Base-by-base conservation (phyloP, 2,888 invertebrate genomes). In the Drosophila aldrichi region DNA sequence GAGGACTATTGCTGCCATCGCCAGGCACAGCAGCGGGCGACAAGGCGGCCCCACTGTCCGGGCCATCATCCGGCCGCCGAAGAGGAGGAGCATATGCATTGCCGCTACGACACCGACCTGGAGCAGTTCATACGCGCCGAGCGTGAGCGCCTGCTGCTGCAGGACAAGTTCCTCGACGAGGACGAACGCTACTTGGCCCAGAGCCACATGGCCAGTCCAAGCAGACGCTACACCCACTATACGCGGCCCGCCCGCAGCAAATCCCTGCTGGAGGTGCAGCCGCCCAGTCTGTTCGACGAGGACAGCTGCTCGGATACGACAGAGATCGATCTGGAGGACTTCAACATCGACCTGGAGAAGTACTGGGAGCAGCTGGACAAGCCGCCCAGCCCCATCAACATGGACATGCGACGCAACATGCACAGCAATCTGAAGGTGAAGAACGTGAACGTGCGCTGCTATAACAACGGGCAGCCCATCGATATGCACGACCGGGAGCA, bases 331-430 rank as follows among this genome's bases (percentile, higher is more conserved):
- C 74, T 93, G 46, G 92, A 93, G 70, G 93, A 93, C 66, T 93
- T 93, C 55, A 93, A 93, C 73, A 92, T 93, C 55, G 93, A 93
- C 68, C 83, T 93, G 72, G 93, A 92, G 60, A 93, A 93, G 76
- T 93, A 93, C 75, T 93, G 93, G 92, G 93, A 92, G 51, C 92
- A 93, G 70, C 78, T 93, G 58, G 93, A 93, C 72, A 93, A 93
- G 60, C 92, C 92, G 8, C 92, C 92, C 9, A 92, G 92, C 62
- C 93, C 93, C 68, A 90, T 92, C 34, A 92, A 93, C 71, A 76
- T 92, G 68, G 92, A 92, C 70, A 92, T 92, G 91, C 92, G 91
- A 0, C 92, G 92, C 48, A 92, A 93, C 58, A 92, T 92, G 91
- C 93, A 92, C 66, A 92, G 92, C 81, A 92, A 91, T 60, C 67